These are phyloP conservation scores for Andricus grossulariae DNA, from an alignment of 1,140 invertebrate genomes.

Conservation along the genomic window DNA sequence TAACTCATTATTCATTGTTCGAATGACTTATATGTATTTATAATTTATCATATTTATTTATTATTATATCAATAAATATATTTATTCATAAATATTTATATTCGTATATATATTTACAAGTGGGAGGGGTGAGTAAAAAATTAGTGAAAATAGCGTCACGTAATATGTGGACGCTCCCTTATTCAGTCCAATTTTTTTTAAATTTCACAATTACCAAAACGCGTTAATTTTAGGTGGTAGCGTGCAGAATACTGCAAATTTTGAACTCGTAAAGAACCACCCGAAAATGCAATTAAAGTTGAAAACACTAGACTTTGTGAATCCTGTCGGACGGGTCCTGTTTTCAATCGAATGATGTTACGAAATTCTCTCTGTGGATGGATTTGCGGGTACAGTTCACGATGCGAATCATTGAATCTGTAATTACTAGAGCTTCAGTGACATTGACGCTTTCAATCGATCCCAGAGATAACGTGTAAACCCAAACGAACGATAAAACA, in stretches of 20 bases:
- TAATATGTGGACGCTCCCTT: too few relatives aligned
- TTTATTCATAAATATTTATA: too few relatives aligned
- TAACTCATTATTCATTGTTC: too few relatives aligned
- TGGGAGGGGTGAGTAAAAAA: too few relatives aligned
- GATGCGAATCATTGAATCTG: constrained; percentile 1
- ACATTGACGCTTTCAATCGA: constrained; percentile 2
- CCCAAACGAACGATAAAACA: neutral
- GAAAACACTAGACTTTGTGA: constrained; percentile 1
- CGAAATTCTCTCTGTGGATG: constrained; percentile 15
- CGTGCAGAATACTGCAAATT: neutral
- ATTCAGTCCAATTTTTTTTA: too few relatives aligned
- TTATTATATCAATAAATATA: too few relatives aligned
- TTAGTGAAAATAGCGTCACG: too few relatives aligned
- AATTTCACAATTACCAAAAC: too few relatives aligned
- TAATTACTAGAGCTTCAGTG: neutral
- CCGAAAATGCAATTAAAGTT: neutral
- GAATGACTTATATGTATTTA: too few relatives aligned
- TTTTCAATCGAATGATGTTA: constrained; percentile 10
- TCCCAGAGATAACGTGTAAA: neutral
- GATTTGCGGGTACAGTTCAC: neutral
- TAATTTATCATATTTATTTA: too few relatives aligned
- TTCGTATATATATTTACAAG: too few relatives aligned
- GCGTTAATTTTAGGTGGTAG: neutral
- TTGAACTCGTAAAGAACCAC: neutral
- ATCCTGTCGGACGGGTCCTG: neutral